These are phyloP conservation scores for Hylaeus anthracinus DNA, from an alignment of 1,140 invertebrate genomes.

Conservation along the genomic window DNA sequence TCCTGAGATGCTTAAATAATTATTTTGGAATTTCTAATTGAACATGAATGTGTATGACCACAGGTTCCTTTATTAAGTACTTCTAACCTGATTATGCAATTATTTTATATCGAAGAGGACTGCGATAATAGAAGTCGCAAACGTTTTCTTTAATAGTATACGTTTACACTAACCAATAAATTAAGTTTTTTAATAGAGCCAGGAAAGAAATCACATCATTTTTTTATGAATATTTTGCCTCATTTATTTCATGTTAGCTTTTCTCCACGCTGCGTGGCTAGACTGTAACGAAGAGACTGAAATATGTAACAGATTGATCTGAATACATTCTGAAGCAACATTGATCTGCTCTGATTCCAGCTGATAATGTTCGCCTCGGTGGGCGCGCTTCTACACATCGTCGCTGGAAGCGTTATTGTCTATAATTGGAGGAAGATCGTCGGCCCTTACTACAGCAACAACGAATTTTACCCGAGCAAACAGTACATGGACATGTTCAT, in stretches of 20 bases:
- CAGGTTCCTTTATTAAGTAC: too few relatives aligned
- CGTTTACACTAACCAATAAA: too few relatives aligned
- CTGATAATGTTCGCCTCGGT: slow-evolving; percentile 83
- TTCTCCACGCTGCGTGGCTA: not conserved
- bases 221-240: too few relatives aligned
- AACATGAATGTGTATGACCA: too few relatives aligned
- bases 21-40: too few relatives aligned
- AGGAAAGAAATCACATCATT: too few relatives aligned
- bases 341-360: slow-evolving; percentile 69
- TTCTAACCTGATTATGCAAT: too few relatives aligned
- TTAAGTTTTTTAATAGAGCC: too few relatives aligned
- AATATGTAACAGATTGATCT: not conserved
- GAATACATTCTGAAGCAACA: slow-evolving; percentile 3
- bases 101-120: too few relatives aligned
- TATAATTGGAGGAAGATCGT: slow-evolving; percentile 82
- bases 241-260: not conserved
- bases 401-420: slow-evolving; percentile 84
- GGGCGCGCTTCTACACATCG: slow-evolving; percentile 84
- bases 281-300: not conserved
- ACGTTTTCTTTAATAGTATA: too few relatives aligned
- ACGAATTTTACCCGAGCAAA: slow-evolving; percentile 82
- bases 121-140: too few relatives aligned
- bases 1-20: too few relatives aligned
- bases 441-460: slow-evolving; percentile 74
- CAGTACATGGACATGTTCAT: slow-evolving; percentile 84